Base-by-base conservation (phyloP, 2,888 invertebrate species). In the Andrena bucephala region DNA sequence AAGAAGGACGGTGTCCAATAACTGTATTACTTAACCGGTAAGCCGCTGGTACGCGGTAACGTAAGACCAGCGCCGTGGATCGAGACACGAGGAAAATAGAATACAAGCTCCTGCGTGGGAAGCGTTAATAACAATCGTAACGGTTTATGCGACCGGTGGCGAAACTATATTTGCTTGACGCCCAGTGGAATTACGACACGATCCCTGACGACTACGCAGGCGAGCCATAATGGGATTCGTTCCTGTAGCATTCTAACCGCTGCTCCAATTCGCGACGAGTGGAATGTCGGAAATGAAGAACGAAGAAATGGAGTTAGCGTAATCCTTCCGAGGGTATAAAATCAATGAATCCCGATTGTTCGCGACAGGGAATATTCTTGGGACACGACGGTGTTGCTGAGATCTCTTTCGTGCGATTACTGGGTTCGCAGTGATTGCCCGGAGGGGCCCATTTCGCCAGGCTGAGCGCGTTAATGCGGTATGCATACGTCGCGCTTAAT, bases 121-220 rank as follows among this genome's bases (percentile, higher is more conserved):
- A 63, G 81, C 67, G 71, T 70, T 73, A 85, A 78, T 78, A 79
- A 81, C 83, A 68, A 78, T 77, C 52, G 71, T 77, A 80, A 80
- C 73, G 74, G 33, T 20, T 83, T 85, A 59, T n/a, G 77, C 60
- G 67, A 81, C 10, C 74, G 42, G 48, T 54, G 67, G 36, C 70
- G 65, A 71, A 74, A 77, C 62, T 20, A 16, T 42, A 29, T 73
- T 29, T 10, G 27, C 68, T 76, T 52, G 20, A 59, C 62, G 42
- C 54, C 62, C 27, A 24, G 1, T 4, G 50, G 65, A 60, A 79
- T 78, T 65, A 66, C 67, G 54, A 67, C 73, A 77, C 52, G n/a
- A 50, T 20, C 20, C 50, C 36, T 20, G 71, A 77, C 76, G 62
- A 68, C 60, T 24, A 27, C 57, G 10, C 65, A 59, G n/a, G n/a